Percentiles rank a stretch among this genome's conserved stretches.
Conservation (phyloP, 2,888 invertebrate genomes). For the Drosophila flavopinicola region DNA sequence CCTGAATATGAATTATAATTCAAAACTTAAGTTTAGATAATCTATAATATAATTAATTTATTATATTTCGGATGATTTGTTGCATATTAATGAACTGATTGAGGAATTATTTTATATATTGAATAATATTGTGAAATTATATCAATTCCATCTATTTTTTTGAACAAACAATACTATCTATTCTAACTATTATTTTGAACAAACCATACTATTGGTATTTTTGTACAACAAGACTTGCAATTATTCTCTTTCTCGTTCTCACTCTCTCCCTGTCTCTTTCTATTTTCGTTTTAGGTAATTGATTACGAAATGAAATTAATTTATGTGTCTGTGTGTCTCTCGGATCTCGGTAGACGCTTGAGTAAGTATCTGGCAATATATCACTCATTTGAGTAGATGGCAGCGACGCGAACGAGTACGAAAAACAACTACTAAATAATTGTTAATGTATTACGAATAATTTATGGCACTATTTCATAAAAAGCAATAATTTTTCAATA, state of each 20-base stretch:
- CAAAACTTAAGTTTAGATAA: too few species aligned
- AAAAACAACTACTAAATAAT: constrained; percentile 80
- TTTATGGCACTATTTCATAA: constrained; percentile 81
- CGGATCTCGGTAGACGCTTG: constrained; percentile 52
- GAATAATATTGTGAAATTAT: too few species aligned
- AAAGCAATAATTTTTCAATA: constrained; percentile 81
- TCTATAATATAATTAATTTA: too few species aligned
- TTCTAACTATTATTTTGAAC: background rate
- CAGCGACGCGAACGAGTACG: constrained; percentile 18
- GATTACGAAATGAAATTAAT: constrained; percentile 71
- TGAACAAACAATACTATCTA: too few species aligned
- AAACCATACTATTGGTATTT: background rate
- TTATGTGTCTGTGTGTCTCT: constrained; percentile 54
- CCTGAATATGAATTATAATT: too few species aligned
- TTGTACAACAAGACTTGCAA: background rate
- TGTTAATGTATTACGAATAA: constrained; percentile 81
- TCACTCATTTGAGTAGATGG: constrained; percentile 68
- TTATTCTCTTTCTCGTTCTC: too few species aligned
- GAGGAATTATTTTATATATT: too few species aligned
- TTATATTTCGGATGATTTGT: too few species aligned
- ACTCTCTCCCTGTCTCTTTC: constrained; percentile 5
- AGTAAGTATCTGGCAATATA: constrained; percentile 73
- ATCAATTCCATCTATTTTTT: too few species aligned
- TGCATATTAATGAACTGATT: too few species aligned
- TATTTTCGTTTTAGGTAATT: constrained; percentile 71